Base-by-base conservation (phyloP, 2,888 invertebrate species). In the Scaptomyza parva region DNA sequence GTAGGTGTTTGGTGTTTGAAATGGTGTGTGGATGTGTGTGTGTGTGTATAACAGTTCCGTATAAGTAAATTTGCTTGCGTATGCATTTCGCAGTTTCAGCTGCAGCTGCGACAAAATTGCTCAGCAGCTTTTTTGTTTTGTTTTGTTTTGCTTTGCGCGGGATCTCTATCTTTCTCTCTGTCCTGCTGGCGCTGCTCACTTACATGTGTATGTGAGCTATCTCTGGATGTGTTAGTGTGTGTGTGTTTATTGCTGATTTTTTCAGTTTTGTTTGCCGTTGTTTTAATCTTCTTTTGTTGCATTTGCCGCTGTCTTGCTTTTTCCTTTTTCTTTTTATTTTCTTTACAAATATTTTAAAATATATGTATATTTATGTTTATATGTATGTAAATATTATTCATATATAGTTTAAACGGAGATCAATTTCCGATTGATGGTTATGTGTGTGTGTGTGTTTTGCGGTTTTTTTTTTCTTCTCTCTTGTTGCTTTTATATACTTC, bases 371-470 rank as follows among this genome's bases (percentile, higher is more conserved):
- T 62, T 75, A 71, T 45, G 35, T 58, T 52, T 65, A 65, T 80
- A 59, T 55, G 45, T 62, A 62, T 68, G 65, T 77, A 70, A 68
- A 76, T 76, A 70, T 77, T 70, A 84, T 81, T 67, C 52, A 79
- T 79, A 76, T 78, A 77, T 79, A 79, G 75, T 79, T 82, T 72
- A 82, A 77, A 69, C 86, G 81, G 81, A 85, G 86, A 82, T 82
- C 81, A 85, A 74, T 69, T 72, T 85, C 86, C 81, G 86, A 76
- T 75, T 71, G 71, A 82, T 82, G 74, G 77, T 73, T 78, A 39
- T 41, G 18, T 70, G 55, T 67, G 28, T 48, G 20, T 62, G 55
- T 67, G 30, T 48, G 20, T 59, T 30, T 47, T 30, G 40, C 65
- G 50, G 14, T 65, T 58, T 33, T 45, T 12, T 18, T 54, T 50